These are phyloP conservation scores for Aptenodytes forsteri DNA, from an alignment of 2,113 vertebrate genomes.

Conservation along the genomic window DNA sequence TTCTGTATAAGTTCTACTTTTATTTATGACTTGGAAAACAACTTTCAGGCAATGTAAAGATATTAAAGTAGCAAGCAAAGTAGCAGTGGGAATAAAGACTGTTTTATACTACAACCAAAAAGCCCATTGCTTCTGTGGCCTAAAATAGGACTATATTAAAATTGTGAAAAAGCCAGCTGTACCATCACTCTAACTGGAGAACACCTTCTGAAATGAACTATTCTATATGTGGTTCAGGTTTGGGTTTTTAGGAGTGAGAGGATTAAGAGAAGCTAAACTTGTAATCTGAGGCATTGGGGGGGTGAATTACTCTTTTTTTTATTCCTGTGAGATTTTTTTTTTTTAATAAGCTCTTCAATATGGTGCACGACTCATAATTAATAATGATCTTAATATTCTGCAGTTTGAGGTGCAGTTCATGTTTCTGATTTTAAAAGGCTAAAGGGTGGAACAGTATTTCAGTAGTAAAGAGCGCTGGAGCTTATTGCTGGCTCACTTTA, in stretches of 20 bases:
- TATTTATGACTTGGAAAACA: conserved; percentile 17
- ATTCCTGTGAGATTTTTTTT: not conserved
- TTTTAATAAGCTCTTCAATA: not conserved
- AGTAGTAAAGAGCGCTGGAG: not conserved
- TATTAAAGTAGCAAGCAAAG: not conserved
- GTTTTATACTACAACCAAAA: not conserved
- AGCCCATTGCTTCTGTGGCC: not conserved
- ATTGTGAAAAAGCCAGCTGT: not conserved
- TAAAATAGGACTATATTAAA: not conserved
- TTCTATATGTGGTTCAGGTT: not conserved
- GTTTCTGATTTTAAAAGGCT: not conserved
- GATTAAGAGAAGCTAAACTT: not conserved
- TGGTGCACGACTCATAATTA: not conserved
- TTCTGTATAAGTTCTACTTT: not conserved
- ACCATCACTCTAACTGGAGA: not conserved
- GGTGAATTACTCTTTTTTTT: not conserved
- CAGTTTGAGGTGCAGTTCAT: not conserved
- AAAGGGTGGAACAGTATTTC: not conserved
- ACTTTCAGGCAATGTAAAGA: not conserved
- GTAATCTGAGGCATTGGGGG: not conserved
- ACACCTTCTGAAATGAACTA: not conserved
- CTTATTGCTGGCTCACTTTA: not conserved
- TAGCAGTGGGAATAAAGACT: not conserved
- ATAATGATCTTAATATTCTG: not conserved
- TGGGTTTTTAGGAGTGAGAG: not conserved